Conservation (phyloP, 2,113 vertebrate genomes). For the Phyllostomus hastatus region DNA sequence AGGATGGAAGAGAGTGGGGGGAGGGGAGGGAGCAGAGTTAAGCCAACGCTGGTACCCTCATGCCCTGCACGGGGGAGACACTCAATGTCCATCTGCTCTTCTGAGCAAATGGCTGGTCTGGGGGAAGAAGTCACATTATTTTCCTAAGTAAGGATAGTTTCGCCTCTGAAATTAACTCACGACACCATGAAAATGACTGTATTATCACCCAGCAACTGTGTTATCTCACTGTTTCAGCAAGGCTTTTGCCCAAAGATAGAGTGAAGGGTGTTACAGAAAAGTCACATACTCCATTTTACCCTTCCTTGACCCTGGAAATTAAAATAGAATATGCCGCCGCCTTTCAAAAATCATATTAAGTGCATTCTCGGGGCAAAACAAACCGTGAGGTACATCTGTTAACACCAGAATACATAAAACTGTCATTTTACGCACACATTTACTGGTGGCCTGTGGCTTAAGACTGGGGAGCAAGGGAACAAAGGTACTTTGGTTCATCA, state of each 20-base stretch:
- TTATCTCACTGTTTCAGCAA: constrained; percentile 34
- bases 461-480: background rate
- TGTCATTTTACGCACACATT: background rate
- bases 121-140: background rate
- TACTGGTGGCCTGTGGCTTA: constrained; percentile 47
- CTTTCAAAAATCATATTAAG: constrained; percentile 42
- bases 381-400: constrained; percentile 15
- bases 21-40: background rate
- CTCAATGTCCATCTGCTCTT: background rate
- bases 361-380: constrained; percentile 20
- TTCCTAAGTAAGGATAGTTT: constrained; percentile 19
- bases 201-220: constrained; percentile 39
- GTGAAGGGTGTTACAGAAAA: constrained; percentile 32
- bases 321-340: constrained; percentile 44
- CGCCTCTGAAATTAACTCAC: constrained; percentile 51
- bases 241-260: constrained; percentile 48
- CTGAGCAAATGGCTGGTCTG: background rate
- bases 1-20: background rate
- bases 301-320: constrained; percentile 51
- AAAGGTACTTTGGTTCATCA: constrained; percentile 39
- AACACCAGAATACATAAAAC: constrained; percentile 31
- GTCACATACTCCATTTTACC: constrained; percentile 34
- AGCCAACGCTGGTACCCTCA: background rate
- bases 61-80: accelerated
- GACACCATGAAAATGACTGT: constrained; percentile 19